These are phyloP conservation scores for Melanerpes formicivorus DNA, from an alignment of 2,113 vertebrate species.

Conservation along the genomic window DNA sequence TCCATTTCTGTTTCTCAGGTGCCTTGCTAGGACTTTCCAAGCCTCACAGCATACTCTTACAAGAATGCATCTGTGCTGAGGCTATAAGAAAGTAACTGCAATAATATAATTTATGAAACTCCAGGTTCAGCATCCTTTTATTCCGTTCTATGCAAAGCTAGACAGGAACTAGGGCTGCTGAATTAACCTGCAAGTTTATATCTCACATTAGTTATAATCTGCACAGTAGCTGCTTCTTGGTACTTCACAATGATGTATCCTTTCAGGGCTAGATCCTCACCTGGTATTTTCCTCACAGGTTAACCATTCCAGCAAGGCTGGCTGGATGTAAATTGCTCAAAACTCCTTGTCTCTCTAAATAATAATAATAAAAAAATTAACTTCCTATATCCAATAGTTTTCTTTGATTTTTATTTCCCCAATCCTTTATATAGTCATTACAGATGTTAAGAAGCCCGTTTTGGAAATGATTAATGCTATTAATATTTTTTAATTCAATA, in stretches of 20 bases:
- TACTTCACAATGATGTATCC: neutral
- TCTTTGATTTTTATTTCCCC: slow-evolving; percentile 38
- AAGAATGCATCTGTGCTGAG: slow-evolving; percentile 31
- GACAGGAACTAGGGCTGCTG: neutral
- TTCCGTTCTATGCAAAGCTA: slow-evolving; percentile 16
- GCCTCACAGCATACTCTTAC: neutral
- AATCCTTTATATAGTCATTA: slow-evolving; percentile 47
- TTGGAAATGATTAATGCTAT: slow-evolving; percentile 58
- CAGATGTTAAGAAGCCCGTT: slow-evolving; percentile 41
- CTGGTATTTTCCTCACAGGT: neutral
- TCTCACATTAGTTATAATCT: neutral
- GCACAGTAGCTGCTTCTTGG: neutral
- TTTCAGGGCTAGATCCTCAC: slow-evolving; percentile 6
- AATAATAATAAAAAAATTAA: neutral
- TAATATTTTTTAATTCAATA: slow-evolving; percentile 69
- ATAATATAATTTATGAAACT: slow-evolving; percentile 33
- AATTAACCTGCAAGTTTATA: slow-evolving; percentile 47
- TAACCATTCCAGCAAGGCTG: neutral
- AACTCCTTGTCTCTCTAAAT: neutral
- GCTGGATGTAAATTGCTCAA: neutral
- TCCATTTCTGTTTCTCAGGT: slow-evolving; percentile 41
- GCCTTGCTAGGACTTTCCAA: slow-evolving; percentile 37
- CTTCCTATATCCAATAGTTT: neutral
- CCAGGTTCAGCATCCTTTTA: slow-evolving; percentile 20
- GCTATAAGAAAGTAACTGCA: neutral